A percentile compares a stretch with the other conserved stretches of the same genome.
These are phyloP conservation scores for Tautogolabrus adspersus DNA, from an alignment of 2,113 vertebrate species.

Conservation along the genomic window DNA sequence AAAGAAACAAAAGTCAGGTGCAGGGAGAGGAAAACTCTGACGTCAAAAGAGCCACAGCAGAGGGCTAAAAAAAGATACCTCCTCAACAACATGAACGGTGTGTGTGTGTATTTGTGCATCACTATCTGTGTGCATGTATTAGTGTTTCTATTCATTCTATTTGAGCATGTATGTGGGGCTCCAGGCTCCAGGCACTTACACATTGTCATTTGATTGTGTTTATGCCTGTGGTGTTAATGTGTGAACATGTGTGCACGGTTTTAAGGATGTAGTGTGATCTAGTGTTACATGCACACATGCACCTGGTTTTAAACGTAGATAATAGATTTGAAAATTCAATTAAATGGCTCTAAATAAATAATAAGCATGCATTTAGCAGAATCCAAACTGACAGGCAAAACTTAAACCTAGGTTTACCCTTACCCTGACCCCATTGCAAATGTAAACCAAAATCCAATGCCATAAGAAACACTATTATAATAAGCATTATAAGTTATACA, in stretches of 20 bases:
- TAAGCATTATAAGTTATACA: too few species aligned
- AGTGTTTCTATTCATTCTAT: neutral
- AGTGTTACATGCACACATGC: too few species aligned
- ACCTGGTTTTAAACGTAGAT: neutral
- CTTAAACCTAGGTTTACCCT: too few species aligned
- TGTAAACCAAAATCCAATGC: too few species aligned
- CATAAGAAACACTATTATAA: too few species aligned
- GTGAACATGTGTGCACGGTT: too few species aligned
- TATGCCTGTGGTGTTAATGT: neutral
- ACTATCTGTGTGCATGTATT: neutral
- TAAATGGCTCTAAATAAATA: neutral
- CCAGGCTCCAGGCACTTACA: neutral
- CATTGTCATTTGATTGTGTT: neutral
- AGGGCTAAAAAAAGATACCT: conserved; percentile 59
- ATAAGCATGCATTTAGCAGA: too few species aligned
- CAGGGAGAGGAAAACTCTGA: conserved; percentile 40
- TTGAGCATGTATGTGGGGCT: neutral
- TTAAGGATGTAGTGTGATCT: too few species aligned
- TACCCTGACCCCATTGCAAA: too few species aligned
- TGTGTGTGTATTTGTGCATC: neutral
- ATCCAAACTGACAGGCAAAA: too few species aligned
- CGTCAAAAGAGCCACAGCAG: conserved; percentile 49
- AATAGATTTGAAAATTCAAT: too few species aligned
- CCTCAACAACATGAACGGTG: conserved; percentile 5
- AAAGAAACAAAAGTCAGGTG: conserved; percentile 28